Evolutionary conservation across 2,888 invertebrate genomes (phyloP).

Genomic region (Andrena flavipes): DNA sequence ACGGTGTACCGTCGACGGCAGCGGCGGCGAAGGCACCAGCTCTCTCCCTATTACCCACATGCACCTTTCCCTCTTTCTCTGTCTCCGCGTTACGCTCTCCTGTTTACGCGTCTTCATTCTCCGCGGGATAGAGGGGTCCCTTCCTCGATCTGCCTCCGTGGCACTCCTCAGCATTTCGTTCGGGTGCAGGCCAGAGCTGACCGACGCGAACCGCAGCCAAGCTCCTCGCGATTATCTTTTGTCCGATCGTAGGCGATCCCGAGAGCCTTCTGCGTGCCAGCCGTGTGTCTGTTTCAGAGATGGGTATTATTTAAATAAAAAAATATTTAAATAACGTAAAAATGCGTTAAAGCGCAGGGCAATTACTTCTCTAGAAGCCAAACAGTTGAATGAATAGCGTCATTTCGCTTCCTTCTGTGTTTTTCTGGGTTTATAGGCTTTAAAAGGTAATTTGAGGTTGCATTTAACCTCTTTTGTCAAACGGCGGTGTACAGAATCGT

Average conservation of each 20-base stretch:
- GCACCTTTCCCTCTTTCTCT: conserved; percentile 30
- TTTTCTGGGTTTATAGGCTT: too few relatives aligned
- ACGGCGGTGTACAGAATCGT: too few relatives aligned
- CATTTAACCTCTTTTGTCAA: too few relatives aligned
- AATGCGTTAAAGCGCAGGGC: too few relatives aligned
- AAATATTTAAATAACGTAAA: too few relatives aligned
- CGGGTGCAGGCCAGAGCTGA: conserved; percentile 43
- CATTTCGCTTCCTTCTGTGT: too few relatives aligned
- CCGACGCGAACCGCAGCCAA: conserved; percentile 46
- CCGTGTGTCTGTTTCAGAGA: not conserved
- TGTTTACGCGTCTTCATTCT: conserved; percentile 34
- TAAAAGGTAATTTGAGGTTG: too few relatives aligned
- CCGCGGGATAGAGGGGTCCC: not conserved
- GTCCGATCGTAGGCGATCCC: conserved; percentile 63
- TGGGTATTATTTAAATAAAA: too few relatives aligned
- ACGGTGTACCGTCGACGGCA: conserved; percentile 3
- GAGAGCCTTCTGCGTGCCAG: conserved; percentile 20
- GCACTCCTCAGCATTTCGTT: conserved; percentile 5
- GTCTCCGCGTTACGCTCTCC: conserved; percentile 6
- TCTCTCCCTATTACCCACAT: conserved; percentile 59
- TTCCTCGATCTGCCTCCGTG: conserved; percentile 12
- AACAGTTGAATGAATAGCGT: too few relatives aligned
- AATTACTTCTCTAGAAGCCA: too few relatives aligned
- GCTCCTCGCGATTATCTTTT: conserved; percentile 69
- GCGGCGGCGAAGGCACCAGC: conserved; percentile 26